A percentile compares a stretch with the other conserved stretches of the same genome.
Conservation (phyloP, 2,888 invertebrate species). For the Stramonita haemastoma region DNA sequence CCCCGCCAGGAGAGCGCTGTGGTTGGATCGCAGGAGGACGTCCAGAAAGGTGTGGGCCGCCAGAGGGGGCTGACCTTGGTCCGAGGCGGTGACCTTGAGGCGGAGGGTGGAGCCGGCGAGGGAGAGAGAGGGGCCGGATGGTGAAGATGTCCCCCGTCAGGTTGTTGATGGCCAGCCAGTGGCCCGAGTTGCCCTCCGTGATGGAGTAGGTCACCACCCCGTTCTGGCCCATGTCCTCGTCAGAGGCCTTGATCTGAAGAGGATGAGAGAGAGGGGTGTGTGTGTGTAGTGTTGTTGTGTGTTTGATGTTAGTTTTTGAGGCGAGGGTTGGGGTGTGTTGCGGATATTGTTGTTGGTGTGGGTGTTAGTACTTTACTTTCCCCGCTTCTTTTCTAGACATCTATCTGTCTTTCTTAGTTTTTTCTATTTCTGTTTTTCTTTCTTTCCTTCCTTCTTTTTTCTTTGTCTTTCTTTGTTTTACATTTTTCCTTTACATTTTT, state of each 20-base stretch:
- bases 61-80: constrained; percentile 54
- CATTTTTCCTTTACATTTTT: no score
- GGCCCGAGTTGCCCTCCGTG: constrained; percentile 40
- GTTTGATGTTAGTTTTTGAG: no score
- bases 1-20: constrained; percentile 35
- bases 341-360: no score
- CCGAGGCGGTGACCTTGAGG: constrained; percentile 55
- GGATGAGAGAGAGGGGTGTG: no score
- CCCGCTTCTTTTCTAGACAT: no score
- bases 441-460: no score
- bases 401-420: no score
- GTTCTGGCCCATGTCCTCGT: constrained; percentile 38
- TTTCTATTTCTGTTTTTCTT: no score
- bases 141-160: constrained; percentile 56
- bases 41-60: constrained; percentile 52
- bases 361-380: no score
- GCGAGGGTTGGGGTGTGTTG: no score
- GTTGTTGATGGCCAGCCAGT: constrained; percentile 55
- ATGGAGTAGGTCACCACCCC: constrained; percentile 44
- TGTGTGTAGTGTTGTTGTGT: no score
- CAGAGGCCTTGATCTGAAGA: constrained; percentile 10
- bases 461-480: no score
- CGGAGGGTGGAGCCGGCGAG: constrained; percentile 50
- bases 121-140: constrained; percentile 50
- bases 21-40: constrained; percentile 53